Conservation (phyloP, 2,888 invertebrate genomes). For the Xestia ashworthii region DNA sequence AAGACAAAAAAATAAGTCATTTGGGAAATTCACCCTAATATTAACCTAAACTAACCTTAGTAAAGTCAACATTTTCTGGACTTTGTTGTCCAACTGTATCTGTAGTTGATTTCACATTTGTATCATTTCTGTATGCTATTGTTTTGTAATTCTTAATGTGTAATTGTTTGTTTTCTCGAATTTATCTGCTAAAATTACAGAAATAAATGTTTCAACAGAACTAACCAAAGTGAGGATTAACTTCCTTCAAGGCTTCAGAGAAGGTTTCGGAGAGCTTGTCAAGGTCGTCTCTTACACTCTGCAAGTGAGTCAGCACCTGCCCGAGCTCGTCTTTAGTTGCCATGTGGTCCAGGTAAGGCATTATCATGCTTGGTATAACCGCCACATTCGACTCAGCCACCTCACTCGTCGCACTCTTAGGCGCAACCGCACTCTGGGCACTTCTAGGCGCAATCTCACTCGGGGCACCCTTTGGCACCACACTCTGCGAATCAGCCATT, state of each 20-base stretch:
- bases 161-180: background rate
- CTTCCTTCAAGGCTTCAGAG: slow-evolving; percentile 38
- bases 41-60: background rate
- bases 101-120: too few relatives aligned
- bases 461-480: too few relatives aligned
- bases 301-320: slow-evolving; percentile 30
- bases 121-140: too few relatives aligned
- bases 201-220: slow-evolving; percentile 11
- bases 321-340: slow-evolving; percentile 44
- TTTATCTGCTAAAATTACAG: background rate
- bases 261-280: slow-evolving; percentile 18
- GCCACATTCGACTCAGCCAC: too few relatives aligned
- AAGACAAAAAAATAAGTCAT: too few relatives aligned
- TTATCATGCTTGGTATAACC: background rate
- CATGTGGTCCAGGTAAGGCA: background rate
- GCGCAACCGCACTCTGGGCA: background rate
- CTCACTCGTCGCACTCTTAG: background rate
- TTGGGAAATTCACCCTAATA: too few relatives aligned
- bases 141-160: too few relatives aligned
- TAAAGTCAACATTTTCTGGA: too few relatives aligned
- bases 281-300: slow-evolving; percentile 26
- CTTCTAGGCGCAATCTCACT: too few relatives aligned
- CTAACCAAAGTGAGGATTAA: slow-evolving; percentile 41
- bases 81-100: background rate
- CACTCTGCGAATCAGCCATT: too few relatives aligned